A percentile compares a stretch with the other conserved stretches of the same genome.
These are phyloP conservation scores for Chaetogeoica ovagalla DNA, from an alignment of 2,888 invertebrate species.

Conservation along the genomic window DNA sequence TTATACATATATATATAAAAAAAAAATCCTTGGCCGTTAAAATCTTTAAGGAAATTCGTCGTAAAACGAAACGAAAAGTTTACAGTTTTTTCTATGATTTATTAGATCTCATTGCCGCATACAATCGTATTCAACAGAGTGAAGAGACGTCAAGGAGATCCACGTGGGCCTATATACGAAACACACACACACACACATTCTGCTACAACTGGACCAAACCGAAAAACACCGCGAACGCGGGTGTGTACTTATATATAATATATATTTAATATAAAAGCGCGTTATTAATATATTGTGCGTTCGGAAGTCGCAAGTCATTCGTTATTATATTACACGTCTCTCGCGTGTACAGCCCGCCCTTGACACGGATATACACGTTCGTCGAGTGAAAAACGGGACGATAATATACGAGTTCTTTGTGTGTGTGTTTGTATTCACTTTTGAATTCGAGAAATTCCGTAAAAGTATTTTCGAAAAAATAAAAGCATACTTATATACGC, in stretches of 20 bases:
- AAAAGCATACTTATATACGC: no score
- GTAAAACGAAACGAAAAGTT: no score
- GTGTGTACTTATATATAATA: background rate
- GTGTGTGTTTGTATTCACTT: background rate
- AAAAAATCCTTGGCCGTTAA: no score
- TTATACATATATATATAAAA: no score
- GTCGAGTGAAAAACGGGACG: background rate
- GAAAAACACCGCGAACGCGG: background rate
- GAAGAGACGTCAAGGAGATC: constrained; percentile 41
- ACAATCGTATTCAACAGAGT: background rate
- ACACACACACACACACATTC: background rate
- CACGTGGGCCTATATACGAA: constrained; percentile 24
- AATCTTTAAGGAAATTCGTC: no score
- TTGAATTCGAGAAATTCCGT: background rate
- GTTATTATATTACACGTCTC: constrained; percentile 12
- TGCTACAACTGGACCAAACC: constrained; percentile 27
- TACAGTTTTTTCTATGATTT: no score
- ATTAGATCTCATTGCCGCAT: no score
- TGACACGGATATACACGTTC: constrained; percentile 32
- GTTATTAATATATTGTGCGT: constrained; percentile 19
- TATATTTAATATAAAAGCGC: constrained; percentile 28
- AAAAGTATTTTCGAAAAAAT: background rate
- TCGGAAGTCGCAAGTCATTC: constrained; percentile 46
- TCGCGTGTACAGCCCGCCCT: constrained; percentile 17
- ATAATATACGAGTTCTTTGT: background rate